These are phyloP conservation scores for Habrosyne pyritoides DNA, from an alignment of 2,888 invertebrate genomes.

Conservation along the genomic window DNA sequence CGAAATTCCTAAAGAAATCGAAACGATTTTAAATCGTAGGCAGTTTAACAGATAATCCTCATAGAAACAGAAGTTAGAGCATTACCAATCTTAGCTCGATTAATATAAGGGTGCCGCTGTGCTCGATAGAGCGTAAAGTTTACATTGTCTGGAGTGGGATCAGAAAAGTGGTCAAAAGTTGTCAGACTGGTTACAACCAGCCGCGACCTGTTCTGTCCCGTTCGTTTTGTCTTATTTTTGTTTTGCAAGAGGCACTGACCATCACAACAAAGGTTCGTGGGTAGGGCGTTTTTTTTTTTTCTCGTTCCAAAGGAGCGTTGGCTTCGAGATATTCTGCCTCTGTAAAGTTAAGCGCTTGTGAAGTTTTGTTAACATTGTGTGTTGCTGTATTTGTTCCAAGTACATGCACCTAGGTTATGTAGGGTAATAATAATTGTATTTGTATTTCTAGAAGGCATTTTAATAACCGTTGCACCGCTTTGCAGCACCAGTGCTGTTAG, in stretches of 20 bases:
- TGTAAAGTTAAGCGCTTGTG: conserved; percentile 24
- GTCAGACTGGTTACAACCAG: conserved; percentile 68
- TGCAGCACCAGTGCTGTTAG: neutral
- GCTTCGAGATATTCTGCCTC: conserved; percentile 49
- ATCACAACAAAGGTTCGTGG: conserved; percentile 80
- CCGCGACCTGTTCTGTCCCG: conserved; percentile 68
- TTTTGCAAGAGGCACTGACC: conserved; percentile 81
- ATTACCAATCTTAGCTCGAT: conserved; percentile 19
- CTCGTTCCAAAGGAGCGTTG: conserved; percentile 53
- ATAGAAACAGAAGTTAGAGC: conserved; percentile 7
- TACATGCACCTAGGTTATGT: neutral
- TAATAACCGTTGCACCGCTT: neutral
- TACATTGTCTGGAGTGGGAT: conserved; percentile 45
- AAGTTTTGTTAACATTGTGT: conserved; percentile 13
- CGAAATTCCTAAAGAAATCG: conserved; percentile 81
- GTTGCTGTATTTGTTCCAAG: conserved; percentile 13
- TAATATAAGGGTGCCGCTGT: conserved; percentile 30
- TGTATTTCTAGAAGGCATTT: neutral
- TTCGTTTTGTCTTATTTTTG: conserved; percentile 79
- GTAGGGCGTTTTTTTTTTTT: conserved; percentile 63
- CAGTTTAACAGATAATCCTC: conserved; percentile 29
- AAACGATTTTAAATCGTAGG: conserved; percentile 77
- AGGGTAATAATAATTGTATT: neutral
- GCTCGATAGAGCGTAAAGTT: conserved; percentile 21
- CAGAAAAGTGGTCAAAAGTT: conserved; percentile 65